These are phyloP conservation scores for Mus caroli DNA, from an alignment of 2,797 vertebrate species.

Conservation along the genomic window DNA sequence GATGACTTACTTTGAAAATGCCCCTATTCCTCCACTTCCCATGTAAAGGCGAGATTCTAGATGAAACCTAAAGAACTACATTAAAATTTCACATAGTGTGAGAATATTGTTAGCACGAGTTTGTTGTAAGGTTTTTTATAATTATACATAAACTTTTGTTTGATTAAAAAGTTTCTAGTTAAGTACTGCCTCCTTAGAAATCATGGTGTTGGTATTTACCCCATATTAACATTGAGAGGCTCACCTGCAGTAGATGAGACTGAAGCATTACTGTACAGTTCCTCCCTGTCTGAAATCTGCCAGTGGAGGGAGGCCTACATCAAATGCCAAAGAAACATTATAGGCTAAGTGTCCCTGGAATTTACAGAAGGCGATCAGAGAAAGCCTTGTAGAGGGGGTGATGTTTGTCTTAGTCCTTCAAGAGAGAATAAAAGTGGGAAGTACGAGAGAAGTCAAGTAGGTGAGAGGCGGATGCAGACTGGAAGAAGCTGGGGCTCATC, in stretches of 20 bases:
- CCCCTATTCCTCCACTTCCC: not conserved
- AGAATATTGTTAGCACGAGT: slow-evolving; percentile 48
- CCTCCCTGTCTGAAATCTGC: not conserved
- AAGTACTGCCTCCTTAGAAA: not conserved
- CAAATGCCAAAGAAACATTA: not conserved
- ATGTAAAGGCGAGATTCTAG: slow-evolving; percentile 4
- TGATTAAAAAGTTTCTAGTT: slow-evolving; percentile 17
- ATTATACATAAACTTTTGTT: slow-evolving; percentile 28
- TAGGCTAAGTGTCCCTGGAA: not conserved
- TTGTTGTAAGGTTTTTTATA: slow-evolving; percentile 61
- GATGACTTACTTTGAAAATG: slow-evolving; percentile 55
- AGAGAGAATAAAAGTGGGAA: not conserved
- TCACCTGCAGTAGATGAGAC: slow-evolving; percentile 11
- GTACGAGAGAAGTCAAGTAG: not conserved
- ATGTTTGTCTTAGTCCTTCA: slow-evolving; percentile 20
- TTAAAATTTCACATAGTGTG: slow-evolving; percentile 56
- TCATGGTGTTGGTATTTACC: not conserved
- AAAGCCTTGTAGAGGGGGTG: not conserved
- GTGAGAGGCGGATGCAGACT: not conserved
- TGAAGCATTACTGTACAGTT: not conserved
- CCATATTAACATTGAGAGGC: not conserved
- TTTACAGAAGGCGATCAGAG: slow-evolving; percentile 53
- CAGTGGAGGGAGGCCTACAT: not conserved
- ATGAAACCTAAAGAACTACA: slow-evolving; percentile 25
- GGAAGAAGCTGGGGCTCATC: not conserved